Evolutionary conservation across 2,797 vertebrate genomes (phyloP), one percentile per base, ranked within the genome.

Genomic region (Sebastes itinus): DNA sequence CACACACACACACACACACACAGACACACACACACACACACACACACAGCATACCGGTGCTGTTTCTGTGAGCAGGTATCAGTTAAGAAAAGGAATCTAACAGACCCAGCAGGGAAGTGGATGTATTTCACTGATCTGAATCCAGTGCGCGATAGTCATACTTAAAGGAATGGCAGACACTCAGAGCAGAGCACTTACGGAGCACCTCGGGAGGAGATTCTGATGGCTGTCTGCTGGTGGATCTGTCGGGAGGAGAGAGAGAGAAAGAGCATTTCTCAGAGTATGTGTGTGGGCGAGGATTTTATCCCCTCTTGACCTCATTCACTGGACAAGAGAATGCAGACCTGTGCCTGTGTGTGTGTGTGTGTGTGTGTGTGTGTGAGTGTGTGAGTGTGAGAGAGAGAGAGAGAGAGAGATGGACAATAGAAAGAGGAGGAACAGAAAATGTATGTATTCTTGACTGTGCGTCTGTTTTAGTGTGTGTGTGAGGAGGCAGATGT

Each of bases 401-500:
- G 25, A 72, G 33, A 23, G 38, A 27, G 25, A 72, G 58, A 14
- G 33, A 38, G 18, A 55, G 49, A 52, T 14, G 56, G 25, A 72
- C 35, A 71, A 65, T 33, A 62, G 49, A 30, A 65, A 23, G n/a
- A 25, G 55, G 32, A 67, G 10, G 22, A 63, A 30, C 25, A 73
- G 46, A 77, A 52, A 64, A 72, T 83, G 14, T 52, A 49, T 46
- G 54, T 60, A 33, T 78, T 46, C 73, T 30, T 77, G 59, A 28
- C 27, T 42, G 62, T 64, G 22, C n/a, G 6, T 58, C 11, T 42
- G 7, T 66, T 10, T 66, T 18, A 20, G 74, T 54, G 49, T 38
- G 38, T n/a, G 22, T 38, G 35, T 72, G 68, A 81, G 85, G 85
- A 91, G 88, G 93, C 95, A 95, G 94, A 94, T 95, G 94, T 95